These are phyloP conservation scores for Spodoptera frugiperda DNA, from an alignment of 1,140 invertebrate species.

Conservation along the genomic window DNA sequence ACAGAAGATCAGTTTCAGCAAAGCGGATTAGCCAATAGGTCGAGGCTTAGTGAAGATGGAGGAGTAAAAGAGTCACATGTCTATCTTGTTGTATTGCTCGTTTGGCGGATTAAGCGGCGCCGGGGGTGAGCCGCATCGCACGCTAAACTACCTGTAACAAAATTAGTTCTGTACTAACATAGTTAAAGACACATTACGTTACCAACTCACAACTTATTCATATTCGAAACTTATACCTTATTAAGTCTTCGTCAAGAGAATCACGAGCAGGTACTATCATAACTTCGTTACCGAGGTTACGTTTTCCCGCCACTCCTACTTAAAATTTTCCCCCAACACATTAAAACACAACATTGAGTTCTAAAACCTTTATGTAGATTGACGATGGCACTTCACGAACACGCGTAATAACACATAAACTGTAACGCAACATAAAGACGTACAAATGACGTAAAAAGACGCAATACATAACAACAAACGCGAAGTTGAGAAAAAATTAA, in stretches of 20 bases:
- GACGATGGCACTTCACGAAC: slow-evolving; percentile 24
- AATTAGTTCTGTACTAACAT: slow-evolving; percentile 23
- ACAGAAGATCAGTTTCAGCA: neutral
- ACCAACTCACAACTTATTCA: slow-evolving; percentile 10
- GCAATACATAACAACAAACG: slow-evolving; percentile 2
- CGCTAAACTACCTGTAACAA: slow-evolving; percentile 18
- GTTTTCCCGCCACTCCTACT: neutral
- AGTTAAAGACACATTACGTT: slow-evolving; percentile 22
- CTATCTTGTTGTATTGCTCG: slow-evolving; percentile 28
- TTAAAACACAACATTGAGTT: slow-evolving; percentile 28
- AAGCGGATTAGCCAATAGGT: neutral
- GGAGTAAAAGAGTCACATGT: slow-evolving; percentile 25
- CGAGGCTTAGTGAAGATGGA: neutral
- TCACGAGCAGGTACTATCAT: neutral
- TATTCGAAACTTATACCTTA: slow-evolving; percentile 23
- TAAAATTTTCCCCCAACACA: neutral
- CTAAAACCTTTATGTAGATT: slow-evolving; percentile 22
- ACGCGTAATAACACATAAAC: slow-evolving; percentile 30
- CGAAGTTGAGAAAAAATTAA: slow-evolving; percentile 39
- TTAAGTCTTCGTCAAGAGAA: slow-evolving; percentile 6
- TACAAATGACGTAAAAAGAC: slow-evolving; percentile 17
- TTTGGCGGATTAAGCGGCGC: slow-evolving; percentile 24
- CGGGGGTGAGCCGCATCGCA: slow-evolving; percentile 14
- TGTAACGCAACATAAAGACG: slow-evolving; percentile 27
- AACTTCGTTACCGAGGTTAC: neutral